phyloP scores from a whole-genome alignment of 2,888 invertebrate species.

The Muschampia plurimacula region DNA sequence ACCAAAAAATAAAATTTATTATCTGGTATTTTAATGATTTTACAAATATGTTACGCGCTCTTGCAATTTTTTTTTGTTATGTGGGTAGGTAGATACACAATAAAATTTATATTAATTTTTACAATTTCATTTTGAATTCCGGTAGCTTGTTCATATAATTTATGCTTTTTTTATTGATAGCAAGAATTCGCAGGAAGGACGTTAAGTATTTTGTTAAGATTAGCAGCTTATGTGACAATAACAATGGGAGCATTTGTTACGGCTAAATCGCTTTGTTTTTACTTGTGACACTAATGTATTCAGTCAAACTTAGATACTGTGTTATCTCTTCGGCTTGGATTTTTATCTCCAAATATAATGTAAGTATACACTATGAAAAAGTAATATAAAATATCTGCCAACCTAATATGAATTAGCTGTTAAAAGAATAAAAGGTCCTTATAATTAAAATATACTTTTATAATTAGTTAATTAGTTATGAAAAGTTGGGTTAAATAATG shows the following conservation, averaged over 20 bases:
- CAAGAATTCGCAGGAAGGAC: constrained; percentile 59
- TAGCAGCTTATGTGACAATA: constrained; percentile 56
- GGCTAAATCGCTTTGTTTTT: constrained; percentile 69
- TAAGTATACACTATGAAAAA: no score
- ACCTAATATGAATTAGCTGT: no score
- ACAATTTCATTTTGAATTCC: constrained; percentile 20
- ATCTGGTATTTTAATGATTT: no score
- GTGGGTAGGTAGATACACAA: no score
- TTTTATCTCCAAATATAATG: not conserved
- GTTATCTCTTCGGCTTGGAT: not conserved
- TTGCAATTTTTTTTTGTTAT: not conserved
- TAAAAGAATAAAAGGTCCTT: no score
- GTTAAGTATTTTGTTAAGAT: constrained; percentile 63
- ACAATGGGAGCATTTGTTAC: constrained; percentile 63
- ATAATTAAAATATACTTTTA: no score
- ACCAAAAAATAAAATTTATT: no score
- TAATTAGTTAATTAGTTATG: no score
- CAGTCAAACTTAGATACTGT: not conserved
- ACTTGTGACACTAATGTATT: constrained; percentile 53
- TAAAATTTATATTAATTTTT: constrained; percentile 23
- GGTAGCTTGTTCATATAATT: constrained; percentile 50
- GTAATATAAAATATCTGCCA: no score
- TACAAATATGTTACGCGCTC: no score
- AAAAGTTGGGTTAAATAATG: no score
- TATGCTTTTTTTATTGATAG: constrained; percentile 58